phyloP scores from a whole-genome alignment of 2,888 invertebrate species.

The Ornithoptera priamus region DNA sequence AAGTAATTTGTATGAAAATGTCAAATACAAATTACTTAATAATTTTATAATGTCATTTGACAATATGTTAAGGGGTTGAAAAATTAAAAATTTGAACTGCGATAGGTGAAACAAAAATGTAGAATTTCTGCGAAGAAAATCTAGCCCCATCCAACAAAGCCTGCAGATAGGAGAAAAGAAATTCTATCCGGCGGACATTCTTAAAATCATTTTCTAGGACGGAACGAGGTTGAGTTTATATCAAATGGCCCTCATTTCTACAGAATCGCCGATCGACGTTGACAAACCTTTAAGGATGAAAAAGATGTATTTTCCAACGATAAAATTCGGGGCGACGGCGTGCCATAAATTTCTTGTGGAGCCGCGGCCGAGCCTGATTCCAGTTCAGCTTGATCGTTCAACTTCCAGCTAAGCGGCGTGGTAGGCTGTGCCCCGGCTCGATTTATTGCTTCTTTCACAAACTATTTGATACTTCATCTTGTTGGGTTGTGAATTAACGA shows the following conservation, averaged over 20 bases:
- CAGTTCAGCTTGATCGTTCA: conserved; percentile 38
- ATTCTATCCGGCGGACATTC: conserved; percentile 24
- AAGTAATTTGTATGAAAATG: too few species aligned
- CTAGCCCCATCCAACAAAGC: conserved; percentile 3
- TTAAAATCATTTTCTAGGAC: conserved; percentile 35
- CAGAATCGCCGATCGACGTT: conserved; percentile 66
- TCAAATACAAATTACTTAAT: too few species aligned
- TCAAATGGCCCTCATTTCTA: conserved; percentile 64
- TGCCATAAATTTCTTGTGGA: conserved; percentile 47
- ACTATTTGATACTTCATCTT: conserved; percentile 30
- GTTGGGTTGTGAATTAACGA: conserved; percentile 28
- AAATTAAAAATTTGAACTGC: too few species aligned
- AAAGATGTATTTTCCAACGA: conserved; percentile 73
- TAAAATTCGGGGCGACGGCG: conserved; percentile 62
- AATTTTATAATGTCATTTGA: too few species aligned
- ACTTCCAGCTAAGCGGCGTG: conserved; percentile 33
- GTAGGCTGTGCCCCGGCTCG: conserved; percentile 25
- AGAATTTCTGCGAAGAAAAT: background rate
- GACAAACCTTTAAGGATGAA: conserved; percentile 69
- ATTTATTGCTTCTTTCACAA: conserved; percentile 34
- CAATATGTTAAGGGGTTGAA: too few species aligned
- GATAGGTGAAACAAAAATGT: too few species aligned
- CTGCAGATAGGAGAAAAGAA: conserved; percentile 29
- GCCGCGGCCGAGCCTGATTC: conserved; percentile 37
- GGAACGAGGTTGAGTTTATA: conserved; percentile 56